Evolutionary conservation across 2,888 invertebrate genomes (phyloP).

Genomic region (Hydrotaea diabolus): DNA sequence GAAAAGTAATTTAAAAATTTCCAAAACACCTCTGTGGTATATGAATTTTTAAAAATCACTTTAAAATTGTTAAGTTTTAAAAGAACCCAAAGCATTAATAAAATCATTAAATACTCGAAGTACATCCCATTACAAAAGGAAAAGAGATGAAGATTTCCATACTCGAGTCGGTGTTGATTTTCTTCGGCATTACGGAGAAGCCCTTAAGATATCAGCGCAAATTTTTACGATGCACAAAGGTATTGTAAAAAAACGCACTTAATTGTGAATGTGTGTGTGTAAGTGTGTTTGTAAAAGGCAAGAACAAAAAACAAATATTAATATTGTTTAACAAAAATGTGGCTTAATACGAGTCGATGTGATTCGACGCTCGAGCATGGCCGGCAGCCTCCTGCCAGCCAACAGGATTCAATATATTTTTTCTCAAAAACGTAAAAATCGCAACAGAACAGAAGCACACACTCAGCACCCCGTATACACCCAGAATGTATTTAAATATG

Average conservation of each 20-base stretch:
- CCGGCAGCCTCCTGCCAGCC: neutral
- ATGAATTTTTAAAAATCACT: too few relatives aligned
- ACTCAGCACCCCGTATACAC: too few relatives aligned
- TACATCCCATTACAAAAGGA: neutral
- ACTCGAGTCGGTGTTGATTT: neutral
- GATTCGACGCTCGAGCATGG: constrained; percentile 65
- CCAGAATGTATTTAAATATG: constrained; percentile 74
- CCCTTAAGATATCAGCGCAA: constrained; percentile 70
- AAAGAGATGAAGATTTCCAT: neutral
- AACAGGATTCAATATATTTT: neutral
- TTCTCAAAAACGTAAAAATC: constrained; percentile 63
- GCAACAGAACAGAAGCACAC: neutral
- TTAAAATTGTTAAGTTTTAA: too few relatives aligned
- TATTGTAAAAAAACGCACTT: constrained; percentile 75
- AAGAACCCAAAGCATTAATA: too few relatives aligned
- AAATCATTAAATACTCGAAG: too few relatives aligned
- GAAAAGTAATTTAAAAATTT: too few relatives aligned
- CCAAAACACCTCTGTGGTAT: too few relatives aligned
- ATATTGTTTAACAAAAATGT: constrained; percentile 64
- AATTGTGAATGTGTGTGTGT: constrained; percentile 39
- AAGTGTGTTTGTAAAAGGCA: too few relatives aligned
- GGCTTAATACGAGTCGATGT: constrained; percentile 62
- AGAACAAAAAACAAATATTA: constrained; percentile 64
- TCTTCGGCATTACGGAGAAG: neutral
- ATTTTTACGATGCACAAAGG: constrained; percentile 80